A percentile compares a stretch with the other conserved stretches of the same genome.
Conservation (phyloP, 1,140 invertebrate species). For the Caenorhabditis remanei region DNA sequence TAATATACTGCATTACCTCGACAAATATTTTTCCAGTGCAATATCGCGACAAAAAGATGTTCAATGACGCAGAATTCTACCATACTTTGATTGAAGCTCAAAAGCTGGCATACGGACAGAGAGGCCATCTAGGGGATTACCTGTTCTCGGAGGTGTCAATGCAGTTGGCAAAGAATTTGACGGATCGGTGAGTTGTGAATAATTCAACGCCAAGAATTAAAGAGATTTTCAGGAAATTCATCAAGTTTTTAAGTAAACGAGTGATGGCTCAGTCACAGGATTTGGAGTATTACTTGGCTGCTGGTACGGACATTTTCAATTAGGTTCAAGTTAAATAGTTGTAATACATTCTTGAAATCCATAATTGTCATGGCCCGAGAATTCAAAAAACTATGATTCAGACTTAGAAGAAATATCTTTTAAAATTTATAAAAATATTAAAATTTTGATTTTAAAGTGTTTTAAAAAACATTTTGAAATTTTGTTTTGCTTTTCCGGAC, state of each 20-base stretch:
- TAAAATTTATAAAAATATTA: no score
- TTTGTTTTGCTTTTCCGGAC: no score
- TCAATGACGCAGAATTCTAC: constrained; percentile 61
- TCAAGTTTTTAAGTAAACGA: constrained; percentile 39
- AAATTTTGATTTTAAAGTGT: no score
- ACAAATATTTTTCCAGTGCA: neutral
- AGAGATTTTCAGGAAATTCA: constrained; percentile 35
- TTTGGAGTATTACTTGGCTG: neutral
- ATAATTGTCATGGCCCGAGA: no score
- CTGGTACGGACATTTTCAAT: no score
- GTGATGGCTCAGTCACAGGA: constrained; percentile 58
- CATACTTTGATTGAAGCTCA: constrained; percentile 89
- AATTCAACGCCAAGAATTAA: neutral
- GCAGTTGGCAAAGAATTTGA: constrained; percentile 11
- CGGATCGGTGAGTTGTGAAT: neutral
- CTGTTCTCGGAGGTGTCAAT: neutral
- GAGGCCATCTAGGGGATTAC: constrained; percentile 24
- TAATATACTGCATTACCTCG: no score
- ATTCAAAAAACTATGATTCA: no score
- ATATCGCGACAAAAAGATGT: constrained; percentile 40
- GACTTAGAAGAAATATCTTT: no score
- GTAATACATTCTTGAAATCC: no score
- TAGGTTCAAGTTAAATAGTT: no score
- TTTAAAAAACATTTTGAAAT: no score
- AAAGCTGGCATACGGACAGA: constrained; percentile 88